Conservation (phyloP, 2,113 vertebrate species). For the Epinephelus lanceolatus region DNA sequence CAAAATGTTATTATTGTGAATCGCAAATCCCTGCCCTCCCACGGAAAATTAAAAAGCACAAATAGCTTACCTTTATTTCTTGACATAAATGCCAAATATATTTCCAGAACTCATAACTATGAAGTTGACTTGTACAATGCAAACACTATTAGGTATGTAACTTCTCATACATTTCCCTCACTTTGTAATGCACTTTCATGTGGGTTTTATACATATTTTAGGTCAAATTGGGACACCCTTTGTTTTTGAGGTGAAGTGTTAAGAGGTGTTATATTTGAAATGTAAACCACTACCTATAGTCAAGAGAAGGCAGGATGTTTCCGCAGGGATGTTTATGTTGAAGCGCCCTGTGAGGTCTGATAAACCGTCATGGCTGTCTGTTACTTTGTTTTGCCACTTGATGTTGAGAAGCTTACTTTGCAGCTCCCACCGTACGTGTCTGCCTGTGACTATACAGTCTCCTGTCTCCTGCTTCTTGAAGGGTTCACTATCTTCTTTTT, state of each 20-base stretch:
- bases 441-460: slow-evolving; percentile 46
- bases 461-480: slow-evolving; percentile 39
- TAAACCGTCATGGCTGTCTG: slow-evolving; percentile 27
- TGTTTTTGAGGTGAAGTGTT: slow-evolving; percentile 54
- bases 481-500: slow-evolving; percentile 33
- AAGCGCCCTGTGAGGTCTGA: slow-evolving; percentile 35
- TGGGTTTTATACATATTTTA: slow-evolving; percentile 67
- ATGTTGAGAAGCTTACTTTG: slow-evolving; percentile 57
- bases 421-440: slow-evolving; percentile 48
- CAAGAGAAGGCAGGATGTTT: slow-evolving; percentile 32
- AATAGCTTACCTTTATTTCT: slow-evolving; percentile 71
- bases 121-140: slow-evolving; percentile 66
- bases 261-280: slow-evolving; percentile 55
- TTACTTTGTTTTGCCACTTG: slow-evolving; percentile 71
- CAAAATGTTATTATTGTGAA: slow-evolving; percentile 76
- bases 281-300: slow-evolving; percentile 76
- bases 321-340: slow-evolving; percentile 28
- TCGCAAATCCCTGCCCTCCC: slow-evolving; percentile 28
- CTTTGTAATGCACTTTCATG: slow-evolving; percentile 80
- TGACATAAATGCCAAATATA: slow-evolving; percentile 78
- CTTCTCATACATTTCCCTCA: slow-evolving; percentile 65
- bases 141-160: slow-evolving; percentile 68
- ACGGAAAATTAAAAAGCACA: slow-evolving; percentile 79
- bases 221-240: slow-evolving; percentile 64
- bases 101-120: slow-evolving; percentile 66